A percentile compares a stretch with the other conserved stretches of the same genome.
Evolutionary conservation across 2,797 vertebrate genomes (phyloP).

Genomic region (Rhabdomys pumilio): DNA sequence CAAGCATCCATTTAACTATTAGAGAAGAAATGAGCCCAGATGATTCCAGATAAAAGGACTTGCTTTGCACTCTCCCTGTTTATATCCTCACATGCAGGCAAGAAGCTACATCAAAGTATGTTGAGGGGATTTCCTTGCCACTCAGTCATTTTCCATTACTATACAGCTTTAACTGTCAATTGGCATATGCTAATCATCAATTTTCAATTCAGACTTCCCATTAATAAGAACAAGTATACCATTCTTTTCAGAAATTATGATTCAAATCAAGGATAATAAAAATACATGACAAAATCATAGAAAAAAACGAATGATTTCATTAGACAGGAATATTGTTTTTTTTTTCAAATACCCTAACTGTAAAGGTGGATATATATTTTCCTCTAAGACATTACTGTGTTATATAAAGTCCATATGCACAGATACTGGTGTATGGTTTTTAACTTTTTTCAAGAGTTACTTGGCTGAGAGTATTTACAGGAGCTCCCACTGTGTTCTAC

Average conservation of each 20-base stretch:
- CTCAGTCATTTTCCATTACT: neutral
- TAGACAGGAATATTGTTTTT: slow-evolving; percentile 2
- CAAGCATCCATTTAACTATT: slow-evolving; percentile 59
- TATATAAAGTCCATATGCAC: neutral
- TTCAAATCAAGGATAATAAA: slow-evolving; percentile 50
- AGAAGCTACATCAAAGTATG: neutral
- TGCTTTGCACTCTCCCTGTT: neutral
- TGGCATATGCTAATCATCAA: neutral
- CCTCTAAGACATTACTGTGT: neutral
- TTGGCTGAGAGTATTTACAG: neutral
- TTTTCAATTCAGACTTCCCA: slow-evolving; percentile 44
- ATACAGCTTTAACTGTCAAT: neutral
- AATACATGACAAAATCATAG: slow-evolving; percentile 27
- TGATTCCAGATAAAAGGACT: slow-evolving; percentile 56
- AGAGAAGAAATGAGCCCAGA: slow-evolving; percentile 50
- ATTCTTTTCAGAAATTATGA: slow-evolving; percentile 37
- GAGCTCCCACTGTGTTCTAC: neutral
- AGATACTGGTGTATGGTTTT: neutral
- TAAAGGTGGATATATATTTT: neutral
- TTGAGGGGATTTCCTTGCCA: neutral
- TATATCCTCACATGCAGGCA: neutral
- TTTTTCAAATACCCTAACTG: slow-evolving; percentile 9
- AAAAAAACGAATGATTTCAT: slow-evolving; percentile 34
- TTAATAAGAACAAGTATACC: neutral
- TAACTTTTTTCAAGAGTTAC: neutral